A percentile compares a stretch with the other conserved stretches of the same genome.
phyloP scores from a whole-genome alignment of 2,113 vertebrate species.

The Ammodytes marinus region DNA sequence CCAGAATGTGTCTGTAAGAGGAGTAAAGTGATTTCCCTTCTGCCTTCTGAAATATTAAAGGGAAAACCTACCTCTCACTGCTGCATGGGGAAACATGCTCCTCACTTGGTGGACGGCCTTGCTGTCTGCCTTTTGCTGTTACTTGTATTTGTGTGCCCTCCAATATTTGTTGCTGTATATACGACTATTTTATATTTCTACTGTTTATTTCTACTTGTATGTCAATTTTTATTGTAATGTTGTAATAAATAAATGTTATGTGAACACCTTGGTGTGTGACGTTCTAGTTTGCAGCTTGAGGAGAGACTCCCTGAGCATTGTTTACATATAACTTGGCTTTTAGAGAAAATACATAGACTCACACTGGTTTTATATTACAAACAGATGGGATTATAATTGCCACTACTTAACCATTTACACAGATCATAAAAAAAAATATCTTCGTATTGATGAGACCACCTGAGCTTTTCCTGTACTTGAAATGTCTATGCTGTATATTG shows the following conservation, averaged over 20 bases:
- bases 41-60: constrained; percentile 63
- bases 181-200: constrained; percentile 79
- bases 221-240: constrained; percentile 71
- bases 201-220: constrained; percentile 81
- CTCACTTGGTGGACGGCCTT: constrained; percentile 56
- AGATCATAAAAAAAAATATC: constrained; percentile 12
- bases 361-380: constrained; percentile 3
- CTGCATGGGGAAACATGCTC: constrained; percentile 58
- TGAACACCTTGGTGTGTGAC: constrained; percentile 36
- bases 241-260: constrained; percentile 78
- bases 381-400: constrained; percentile 1
- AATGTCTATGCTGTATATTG: constrained; percentile 41
- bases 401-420: neutral
- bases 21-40: constrained; percentile 65
- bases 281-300: neutral
- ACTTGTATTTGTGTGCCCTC: constrained; percentile 59
- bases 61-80: constrained; percentile 81
- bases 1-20: constrained; percentile 53
- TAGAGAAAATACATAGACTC: neutral
- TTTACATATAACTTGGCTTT: constrained; percentile 1
- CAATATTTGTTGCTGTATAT: constrained; percentile 80
- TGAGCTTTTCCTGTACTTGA: constrained; percentile 29
- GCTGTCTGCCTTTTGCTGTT: constrained; percentile 69
- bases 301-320: neutral
- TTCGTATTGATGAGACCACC: constrained; percentile 18